Conservation (phyloP, 2,888 invertebrate species). For the Syrphus vitripennis region DNA sequence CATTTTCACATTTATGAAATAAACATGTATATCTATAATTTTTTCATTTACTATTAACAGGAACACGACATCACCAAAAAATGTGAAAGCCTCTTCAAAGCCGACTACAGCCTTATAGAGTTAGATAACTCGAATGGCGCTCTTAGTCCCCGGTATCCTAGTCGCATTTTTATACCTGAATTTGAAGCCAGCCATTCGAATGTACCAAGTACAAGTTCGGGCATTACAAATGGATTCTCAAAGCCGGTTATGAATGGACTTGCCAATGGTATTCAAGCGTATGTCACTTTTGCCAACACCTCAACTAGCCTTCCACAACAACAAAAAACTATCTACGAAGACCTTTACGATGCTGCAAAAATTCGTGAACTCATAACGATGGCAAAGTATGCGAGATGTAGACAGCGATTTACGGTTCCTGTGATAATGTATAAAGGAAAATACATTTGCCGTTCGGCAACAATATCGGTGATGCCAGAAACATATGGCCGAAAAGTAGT, state of each 20-base stretch:
- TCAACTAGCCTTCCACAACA: constrained; percentile 75
- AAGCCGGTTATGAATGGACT: constrained; percentile 60
- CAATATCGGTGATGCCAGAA: constrained; percentile 88
- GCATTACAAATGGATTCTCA: constrained; percentile 68
- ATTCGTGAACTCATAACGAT: constrained; percentile 85
- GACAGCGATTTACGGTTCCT: constrained; percentile 89
- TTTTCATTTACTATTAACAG: constrained; percentile 79
- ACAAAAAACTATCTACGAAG: constrained; percentile 83
- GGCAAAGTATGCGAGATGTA: constrained; percentile 88
- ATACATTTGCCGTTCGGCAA: constrained; percentile 88
- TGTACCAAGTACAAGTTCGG: constrained; percentile 75
- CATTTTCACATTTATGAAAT: no score
- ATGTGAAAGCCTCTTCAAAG: constrained; percentile 85
- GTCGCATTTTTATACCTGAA: constrained; percentile 86
- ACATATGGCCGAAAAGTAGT: constrained; percentile 87
- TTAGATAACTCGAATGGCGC: constrained; percentile 86
- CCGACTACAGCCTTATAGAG: constrained; percentile 86
- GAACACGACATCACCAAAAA: constrained; percentile 83
- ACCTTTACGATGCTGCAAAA: constrained; percentile 83
- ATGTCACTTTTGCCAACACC: constrained; percentile 77
- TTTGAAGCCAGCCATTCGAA: constrained; percentile 80
- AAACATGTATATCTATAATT: background rate
- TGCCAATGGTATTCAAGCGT: constrained; percentile 75
- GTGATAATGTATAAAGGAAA: constrained; percentile 89
- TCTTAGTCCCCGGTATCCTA: constrained; percentile 87